Evolutionary conservation across 2,888 invertebrate species (phyloP).

Genomic region (Galeopsomyia nigrocyanea): DNA sequence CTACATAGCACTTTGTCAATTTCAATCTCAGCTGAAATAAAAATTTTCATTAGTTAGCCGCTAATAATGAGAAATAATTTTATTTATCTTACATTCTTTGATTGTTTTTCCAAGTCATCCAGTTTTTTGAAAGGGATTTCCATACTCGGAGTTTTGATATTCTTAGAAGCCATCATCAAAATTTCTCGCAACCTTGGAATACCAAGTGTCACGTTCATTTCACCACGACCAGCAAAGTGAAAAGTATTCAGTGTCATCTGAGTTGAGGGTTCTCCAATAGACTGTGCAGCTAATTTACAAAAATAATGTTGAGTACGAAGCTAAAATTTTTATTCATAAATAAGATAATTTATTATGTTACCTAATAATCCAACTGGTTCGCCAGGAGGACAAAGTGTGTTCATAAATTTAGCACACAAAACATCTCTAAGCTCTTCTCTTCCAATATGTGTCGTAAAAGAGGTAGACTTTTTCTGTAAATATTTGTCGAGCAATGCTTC

Average conservation of each 20-base stretch:
- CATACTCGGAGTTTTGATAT: constrained; percentile 96
- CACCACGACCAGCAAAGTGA: constrained; percentile 99
- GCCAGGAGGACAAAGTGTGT: constrained; percentile 87
- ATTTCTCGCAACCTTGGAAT: constrained; percentile 97
- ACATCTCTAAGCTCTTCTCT: constrained; percentile 75
- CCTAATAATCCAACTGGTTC: constrained; percentile 90
- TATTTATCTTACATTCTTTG: constrained; percentile 74
- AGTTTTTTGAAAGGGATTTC: constrained; percentile 85
- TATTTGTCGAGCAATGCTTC: constrained; percentile 78
- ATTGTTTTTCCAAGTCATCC: constrained; percentile 71
- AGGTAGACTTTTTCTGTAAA: constrained; percentile 63
- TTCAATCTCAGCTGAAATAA: constrained; percentile 73
- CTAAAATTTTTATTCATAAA: not conserved
- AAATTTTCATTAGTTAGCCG: not conserved
- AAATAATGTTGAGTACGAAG: not conserved
- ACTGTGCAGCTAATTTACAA: constrained; percentile 92
- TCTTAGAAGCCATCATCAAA: constrained; percentile 94
- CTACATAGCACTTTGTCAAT: constrained; percentile 83
- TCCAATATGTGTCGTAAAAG: constrained; percentile 39
- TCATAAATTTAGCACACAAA: constrained; percentile 82
- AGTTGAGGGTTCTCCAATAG: constrained; percentile 97
- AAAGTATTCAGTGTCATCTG: constrained; percentile 99
- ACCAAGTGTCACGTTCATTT: constrained; percentile 99
- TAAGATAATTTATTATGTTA: not conserved
- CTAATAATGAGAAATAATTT: not conserved